Evolutionary conservation across 1,140 invertebrate species (phyloP).

Genomic region (Campoletis sonorensis): DNA sequence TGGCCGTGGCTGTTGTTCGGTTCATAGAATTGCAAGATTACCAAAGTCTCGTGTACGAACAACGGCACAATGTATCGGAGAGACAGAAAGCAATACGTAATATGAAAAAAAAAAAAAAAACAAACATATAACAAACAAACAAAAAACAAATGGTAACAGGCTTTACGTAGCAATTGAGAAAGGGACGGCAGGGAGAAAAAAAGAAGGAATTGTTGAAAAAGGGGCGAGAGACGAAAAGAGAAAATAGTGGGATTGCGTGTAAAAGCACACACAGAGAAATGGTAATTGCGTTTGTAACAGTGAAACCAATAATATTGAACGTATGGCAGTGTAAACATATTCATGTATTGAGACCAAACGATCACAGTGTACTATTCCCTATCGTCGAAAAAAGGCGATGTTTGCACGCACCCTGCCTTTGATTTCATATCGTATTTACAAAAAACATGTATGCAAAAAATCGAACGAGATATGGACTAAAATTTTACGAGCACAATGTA

Average conservation of each 20-base stretch:
- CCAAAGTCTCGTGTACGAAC: neutral
- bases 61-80: neutral
- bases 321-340: constrained; percentile 7
- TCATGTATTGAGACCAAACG: constrained; percentile 10
- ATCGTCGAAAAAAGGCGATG: neutral
- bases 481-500: neutral
- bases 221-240: neutral
- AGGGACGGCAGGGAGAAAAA: neutral
- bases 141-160: no score
- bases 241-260: neutral
- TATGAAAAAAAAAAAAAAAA: no score
- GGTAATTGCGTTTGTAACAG: constrained; percentile 16
- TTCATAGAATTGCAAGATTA: no score
- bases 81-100: no score
- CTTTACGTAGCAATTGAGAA: no score
- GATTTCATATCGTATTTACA: neutral
- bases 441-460: constrained; percentile 26
- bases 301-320: constrained; percentile 11
- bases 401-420: neutral
- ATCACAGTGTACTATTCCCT: neutral
- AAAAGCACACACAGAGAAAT: neutral
- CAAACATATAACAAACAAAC: no score
- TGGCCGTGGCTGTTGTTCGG: neutral
- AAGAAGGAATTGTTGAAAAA: neutral
- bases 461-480: constrained; percentile 3